Conservation (phyloP, 2,888 invertebrate genomes). For the Rhyacophila evoluta region DNA sequence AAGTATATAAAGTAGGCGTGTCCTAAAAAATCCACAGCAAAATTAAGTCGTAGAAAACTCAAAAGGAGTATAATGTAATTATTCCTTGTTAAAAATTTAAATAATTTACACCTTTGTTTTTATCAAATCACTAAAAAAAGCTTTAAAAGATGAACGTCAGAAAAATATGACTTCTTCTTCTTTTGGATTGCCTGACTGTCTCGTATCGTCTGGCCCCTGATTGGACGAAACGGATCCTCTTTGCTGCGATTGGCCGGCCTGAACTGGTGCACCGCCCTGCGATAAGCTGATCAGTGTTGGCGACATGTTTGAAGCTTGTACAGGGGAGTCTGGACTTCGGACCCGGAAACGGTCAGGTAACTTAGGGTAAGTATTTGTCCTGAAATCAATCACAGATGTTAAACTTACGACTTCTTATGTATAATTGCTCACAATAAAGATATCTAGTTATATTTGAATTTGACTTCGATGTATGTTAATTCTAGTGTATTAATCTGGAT, state of each 20-base stretch:
- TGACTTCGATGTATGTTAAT: too few relatives aligned
- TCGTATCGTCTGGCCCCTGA: conserved; percentile 20
- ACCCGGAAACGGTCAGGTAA: conserved; percentile 78
- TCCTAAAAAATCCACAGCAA: background rate
- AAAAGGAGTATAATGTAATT: background rate
- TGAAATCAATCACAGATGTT: conserved; percentile 55
- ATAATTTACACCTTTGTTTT: conserved; percentile 58
- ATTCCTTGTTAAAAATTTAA: background rate
- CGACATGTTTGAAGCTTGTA: conserved; percentile 52
- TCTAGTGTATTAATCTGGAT: too few relatives aligned
- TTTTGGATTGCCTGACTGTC: conserved; percentile 46
- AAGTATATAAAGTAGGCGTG: background rate
- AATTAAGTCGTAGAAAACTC: conserved; percentile 22
- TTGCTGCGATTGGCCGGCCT: conserved; percentile 59
- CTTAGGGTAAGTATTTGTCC: conserved; percentile 81
- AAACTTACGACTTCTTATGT: too few relatives aligned
- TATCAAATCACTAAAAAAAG: conserved; percentile 60
- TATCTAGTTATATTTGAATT: too few relatives aligned
- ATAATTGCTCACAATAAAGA: too few relatives aligned
- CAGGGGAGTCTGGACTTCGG: conserved; percentile 66
- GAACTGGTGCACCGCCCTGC: conserved; percentile 10
- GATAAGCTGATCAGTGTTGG: conserved; percentile 52
- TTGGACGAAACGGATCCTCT: conserved; percentile 29
- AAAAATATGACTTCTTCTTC: conserved; percentile 79
- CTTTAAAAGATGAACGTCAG: conserved; percentile 70